A percentile compares a stretch with the other conserved stretches of the same genome.
Evolutionary conservation across 2,113 vertebrate genomes (phyloP).

Genomic region (Pelodiscus sinensis): DNA sequence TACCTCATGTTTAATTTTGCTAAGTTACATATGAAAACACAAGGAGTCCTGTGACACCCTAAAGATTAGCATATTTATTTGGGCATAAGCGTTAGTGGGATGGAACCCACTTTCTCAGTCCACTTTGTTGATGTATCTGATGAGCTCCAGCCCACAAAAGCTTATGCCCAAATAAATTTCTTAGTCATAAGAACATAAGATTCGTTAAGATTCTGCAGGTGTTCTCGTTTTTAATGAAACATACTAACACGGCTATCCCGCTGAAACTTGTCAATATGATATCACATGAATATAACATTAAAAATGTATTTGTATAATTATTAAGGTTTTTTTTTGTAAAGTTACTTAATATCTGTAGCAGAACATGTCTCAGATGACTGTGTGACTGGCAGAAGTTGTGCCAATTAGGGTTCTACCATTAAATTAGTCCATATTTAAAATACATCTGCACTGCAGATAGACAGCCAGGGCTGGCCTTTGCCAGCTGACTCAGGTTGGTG

Average conservation of each 20-base stretch:
- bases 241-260: too few species aligned
- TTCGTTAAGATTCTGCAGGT: too few species aligned
- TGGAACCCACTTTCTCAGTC: too few species aligned
- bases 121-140: too few species aligned
- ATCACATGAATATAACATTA: background rate
- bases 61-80: too few species aligned
- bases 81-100: too few species aligned
- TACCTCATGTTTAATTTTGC: background rate
- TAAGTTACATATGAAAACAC: background rate
- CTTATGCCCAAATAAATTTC: too few species aligned
- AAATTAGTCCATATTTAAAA: background rate
- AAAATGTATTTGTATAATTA: background rate
- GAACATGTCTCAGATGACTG: background rate
- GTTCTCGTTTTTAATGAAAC: too few species aligned
- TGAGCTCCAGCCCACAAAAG: too few species aligned
- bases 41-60: too few species aligned
- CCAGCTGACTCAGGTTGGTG: background rate
- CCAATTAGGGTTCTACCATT: background rate
- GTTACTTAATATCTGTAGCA: background rate
- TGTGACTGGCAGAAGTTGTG: background rate
- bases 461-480: background rate
- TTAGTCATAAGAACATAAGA: too few species aligned
- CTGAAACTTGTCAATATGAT: background rate
- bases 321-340: background rate
- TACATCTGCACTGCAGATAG: background rate